Conservation (phyloP, 2,113 vertebrate species). For the Eptesicus fuscus region DNA sequence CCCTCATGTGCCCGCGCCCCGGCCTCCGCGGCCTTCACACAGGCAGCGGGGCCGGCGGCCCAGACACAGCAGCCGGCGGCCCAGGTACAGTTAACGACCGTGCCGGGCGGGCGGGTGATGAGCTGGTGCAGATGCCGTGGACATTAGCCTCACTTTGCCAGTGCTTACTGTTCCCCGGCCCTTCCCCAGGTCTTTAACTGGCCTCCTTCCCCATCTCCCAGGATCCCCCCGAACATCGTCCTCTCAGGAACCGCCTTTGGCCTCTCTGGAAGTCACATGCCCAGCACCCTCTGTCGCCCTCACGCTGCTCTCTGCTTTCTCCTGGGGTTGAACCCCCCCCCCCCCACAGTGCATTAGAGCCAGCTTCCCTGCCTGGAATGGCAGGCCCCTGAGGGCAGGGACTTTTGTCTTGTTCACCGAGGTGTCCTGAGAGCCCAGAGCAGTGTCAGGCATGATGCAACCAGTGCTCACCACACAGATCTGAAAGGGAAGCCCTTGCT, state of each 20-base stretch:
- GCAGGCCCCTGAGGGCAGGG: background rate
- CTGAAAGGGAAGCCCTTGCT: background rate
- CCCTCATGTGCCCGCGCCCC: fast-evolving
- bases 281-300: background rate
- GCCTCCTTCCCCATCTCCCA: background rate
- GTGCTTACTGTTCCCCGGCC: background rate
- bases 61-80: too few species aligned
- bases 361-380: background rate
- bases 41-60: fast-evolving
- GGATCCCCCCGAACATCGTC: too few species aligned
- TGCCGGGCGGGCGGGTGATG: fast-evolving
- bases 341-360: background rate
- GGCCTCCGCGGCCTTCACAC: background rate
- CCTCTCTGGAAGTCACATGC: fast-evolving
- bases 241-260: background rate
- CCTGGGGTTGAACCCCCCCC: too few species aligned
- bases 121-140: background rate
- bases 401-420: background rate
- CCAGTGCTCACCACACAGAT: background rate
- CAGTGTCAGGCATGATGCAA: fast-evolving
- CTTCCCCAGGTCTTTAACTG: background rate
- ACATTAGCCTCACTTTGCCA: background rate
- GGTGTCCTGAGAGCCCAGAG: background rate
- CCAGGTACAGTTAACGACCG: too few species aligned
- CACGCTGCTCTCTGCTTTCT: fast-evolving